A percentile compares a stretch with the other conserved stretches of the same genome.
Conservation (phyloP, 2,113 vertebrate genomes). For the Plecotus auritus region DNA sequence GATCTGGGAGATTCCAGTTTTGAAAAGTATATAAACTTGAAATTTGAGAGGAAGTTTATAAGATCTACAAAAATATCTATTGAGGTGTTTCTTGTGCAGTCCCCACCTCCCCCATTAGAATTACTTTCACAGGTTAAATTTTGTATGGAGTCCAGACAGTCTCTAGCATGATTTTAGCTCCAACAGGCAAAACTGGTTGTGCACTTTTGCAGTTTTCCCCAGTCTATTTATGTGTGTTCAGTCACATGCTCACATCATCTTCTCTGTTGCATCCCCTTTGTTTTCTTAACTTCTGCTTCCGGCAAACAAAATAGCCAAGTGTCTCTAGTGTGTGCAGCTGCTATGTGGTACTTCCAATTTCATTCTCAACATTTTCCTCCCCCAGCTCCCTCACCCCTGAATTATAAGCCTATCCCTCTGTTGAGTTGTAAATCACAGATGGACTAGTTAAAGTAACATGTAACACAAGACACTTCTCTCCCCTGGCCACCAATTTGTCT, state of each 20-base stretch:
- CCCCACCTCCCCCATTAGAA: neutral
- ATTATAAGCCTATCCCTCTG: neutral
- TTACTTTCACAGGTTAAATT: neutral
- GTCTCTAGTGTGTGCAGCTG: neutral
- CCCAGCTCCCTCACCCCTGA: neutral
- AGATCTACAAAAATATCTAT: neutral
- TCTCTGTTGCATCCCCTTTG: neutral
- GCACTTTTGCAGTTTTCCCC: neutral
- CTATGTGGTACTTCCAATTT: neutral
- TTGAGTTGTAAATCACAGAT: constrained; percentile 52
- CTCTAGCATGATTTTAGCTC: neutral
- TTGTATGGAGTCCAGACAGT: neutral
- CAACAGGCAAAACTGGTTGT: neutral
- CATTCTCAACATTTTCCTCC: neutral
- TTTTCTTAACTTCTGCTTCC: neutral
- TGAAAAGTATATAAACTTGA: neutral
- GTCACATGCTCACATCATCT: neutral
- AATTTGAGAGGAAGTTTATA: neutral
- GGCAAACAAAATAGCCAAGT: neutral
- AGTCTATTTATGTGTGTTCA: fast-evolving
- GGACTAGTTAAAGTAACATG: constrained; percentile 3
- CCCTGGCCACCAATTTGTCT: constrained; percentile 52
- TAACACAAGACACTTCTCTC: neutral
- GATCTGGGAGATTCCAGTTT: neutral
- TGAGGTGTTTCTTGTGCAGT: too few species aligned